Conservation (phyloP, 1,140 invertebrate species). For the Leguminivora glycinivorella region DNA sequence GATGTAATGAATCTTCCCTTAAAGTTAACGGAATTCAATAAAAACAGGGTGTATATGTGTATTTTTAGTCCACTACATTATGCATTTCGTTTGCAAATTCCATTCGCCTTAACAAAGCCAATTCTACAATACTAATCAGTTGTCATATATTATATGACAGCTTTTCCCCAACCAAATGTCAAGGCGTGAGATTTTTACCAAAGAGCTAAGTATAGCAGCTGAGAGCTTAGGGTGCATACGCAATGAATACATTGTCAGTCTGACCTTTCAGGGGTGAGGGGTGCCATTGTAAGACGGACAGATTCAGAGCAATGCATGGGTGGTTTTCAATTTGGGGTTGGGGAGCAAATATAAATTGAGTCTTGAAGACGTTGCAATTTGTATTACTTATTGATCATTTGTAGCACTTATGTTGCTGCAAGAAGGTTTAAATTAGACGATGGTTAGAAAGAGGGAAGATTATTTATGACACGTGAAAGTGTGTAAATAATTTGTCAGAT, state of each 20-base stretch:
- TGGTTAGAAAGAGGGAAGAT: not conserved
- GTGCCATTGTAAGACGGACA: constrained; percentile 3
- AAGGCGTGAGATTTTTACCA: constrained; percentile 16
- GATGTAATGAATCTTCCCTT: too few relatives aligned
- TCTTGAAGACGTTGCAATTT: not conserved
- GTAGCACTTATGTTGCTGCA: too few relatives aligned
- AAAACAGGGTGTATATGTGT: too few relatives aligned
- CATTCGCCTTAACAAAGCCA: too few relatives aligned
- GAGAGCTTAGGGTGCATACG: constrained; percentile 11
- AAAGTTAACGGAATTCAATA: too few relatives aligned
- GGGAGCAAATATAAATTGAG: constrained; percentile 10
- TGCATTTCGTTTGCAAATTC: too few relatives aligned
- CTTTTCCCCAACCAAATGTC: not conserved
- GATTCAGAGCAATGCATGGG: constrained; percentile 9
- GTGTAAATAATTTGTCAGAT: not conserved
- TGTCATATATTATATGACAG: not conserved
- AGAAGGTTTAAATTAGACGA: too few relatives aligned
- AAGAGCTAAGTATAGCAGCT: not conserved
- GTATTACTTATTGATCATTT: not conserved
- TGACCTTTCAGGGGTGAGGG: constrained; percentile 17
- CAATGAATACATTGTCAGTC: constrained; percentile 5
- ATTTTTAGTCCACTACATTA: too few relatives aligned
- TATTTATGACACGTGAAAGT: not conserved
- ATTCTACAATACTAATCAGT: not conserved
- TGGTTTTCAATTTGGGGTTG: constrained; percentile 12